Base-by-base conservation (phyloP, 2,797 vertebrate genomes). In the Trachops cirrhosus region DNA sequence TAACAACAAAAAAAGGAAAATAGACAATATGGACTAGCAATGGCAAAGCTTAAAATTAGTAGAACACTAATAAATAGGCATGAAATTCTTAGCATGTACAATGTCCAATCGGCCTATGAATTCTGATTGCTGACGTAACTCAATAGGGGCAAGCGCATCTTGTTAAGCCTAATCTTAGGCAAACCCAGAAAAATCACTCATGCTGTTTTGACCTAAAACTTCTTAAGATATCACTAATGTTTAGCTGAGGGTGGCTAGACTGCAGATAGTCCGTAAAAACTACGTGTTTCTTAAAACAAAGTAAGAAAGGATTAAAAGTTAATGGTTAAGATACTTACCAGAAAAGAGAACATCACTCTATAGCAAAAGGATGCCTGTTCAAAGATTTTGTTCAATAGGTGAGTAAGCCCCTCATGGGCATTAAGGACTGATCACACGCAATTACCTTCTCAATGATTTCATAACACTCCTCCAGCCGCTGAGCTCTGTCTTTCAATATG, bases 371-470 rank as follows among this genome's bases (percentile, higher is more conserved):
- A 62, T 19, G 64, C 83, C 52, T n/a, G 15, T 14, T 41, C 68
- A 46, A 19, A 93, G 46, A n/a, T 82, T 39, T 3, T 37, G 18
- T 48, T 48, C 1, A 4, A 1, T 0, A 29, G 22, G 34, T 5
- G 4, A 32, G 4, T 22, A 37, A 9, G 32, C 29, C 46, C 50
- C 39, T 68, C 52, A 2, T 1, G 11, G 67, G 26, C 22, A 3
- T 0, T 7, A 22, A n/a, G 14, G 24, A 41, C 16, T 9, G 1
- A 5, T 8, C 0, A 0, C 3, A 0, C 1, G 10, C 1, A 0
- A 0, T 96, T 97, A 99, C 99, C 99, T 99, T 99, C 97, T 99
- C 99, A 84, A 99, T 99, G 84, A 99, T 98, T 97, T 99, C 99
- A 9, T 99, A 99, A 96, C 99, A 99, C 73, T 99, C 99, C 95